Base-by-base conservation (phyloP, 1,140 invertebrate species). In the Cydia fagiglandana region DNA sequence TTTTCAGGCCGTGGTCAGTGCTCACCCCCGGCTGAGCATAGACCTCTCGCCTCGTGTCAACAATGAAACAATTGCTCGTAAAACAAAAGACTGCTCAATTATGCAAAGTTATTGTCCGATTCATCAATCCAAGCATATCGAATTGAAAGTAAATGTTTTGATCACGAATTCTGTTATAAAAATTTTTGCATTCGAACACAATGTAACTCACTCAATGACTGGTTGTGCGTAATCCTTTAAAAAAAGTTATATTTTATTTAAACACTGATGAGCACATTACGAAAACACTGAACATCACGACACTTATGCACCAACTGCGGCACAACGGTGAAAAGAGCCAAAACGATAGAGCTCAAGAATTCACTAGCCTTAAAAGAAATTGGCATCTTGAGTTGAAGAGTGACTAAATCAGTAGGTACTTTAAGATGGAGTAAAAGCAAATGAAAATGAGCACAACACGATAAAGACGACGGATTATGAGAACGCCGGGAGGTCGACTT, bases 221-320 rank as follows among this genome's bases (percentile, higher is more conserved):
- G 28, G 64, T n/a, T n/a, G 7, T 38, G 30, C 30, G 13, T 34
- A 30, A 2, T 68, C 28, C 28, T 68, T 68, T 34, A 38, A 15
- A 68, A 34, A 34, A 68, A 38, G 28, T 34, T 34, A 3, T 38
- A 34, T 15, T 70, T 61, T 56, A 50, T 53, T 80, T 53, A 83
- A 2, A 77, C 78, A 79, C 81, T 84, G 56, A 86, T 86, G n/a
- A 83, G 28, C 73, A 81, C 47, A 74, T 83, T 80, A 50, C 81
- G 78, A 53, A 83, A 73, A 12, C 79, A 79, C 73, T 80, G 78
- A n/a, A 77, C 61, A 75, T 83, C 78, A 47, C 73, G 56, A 73
- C 74, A 83, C 50, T 34, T 80, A 50, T 81, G 24, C 70, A 84
- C 34, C 38, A 86, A 74, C 64, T 79, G 79, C 7, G 78, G 76